Evolutionary conservation across 2,888 invertebrate species (phyloP).

Genomic region (Bimastos eiseni): DNA sequence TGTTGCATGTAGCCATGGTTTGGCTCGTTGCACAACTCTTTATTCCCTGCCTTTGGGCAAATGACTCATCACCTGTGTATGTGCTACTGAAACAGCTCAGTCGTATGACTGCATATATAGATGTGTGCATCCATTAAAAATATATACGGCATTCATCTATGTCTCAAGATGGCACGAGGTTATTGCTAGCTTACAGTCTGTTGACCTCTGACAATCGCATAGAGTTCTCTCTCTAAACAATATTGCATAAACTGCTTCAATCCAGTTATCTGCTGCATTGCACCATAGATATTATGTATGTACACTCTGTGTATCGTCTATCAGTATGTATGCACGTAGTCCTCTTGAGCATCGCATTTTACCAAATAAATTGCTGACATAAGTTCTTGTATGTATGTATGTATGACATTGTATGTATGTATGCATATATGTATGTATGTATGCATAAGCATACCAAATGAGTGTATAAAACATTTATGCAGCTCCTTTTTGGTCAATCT

Average conservation of each 20-base stretch:
- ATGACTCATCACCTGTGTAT: not conserved
- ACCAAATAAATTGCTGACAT: not conserved
- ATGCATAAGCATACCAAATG: too few species aligned
- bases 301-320: too few species aligned
- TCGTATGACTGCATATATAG: not conserved
- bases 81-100: not conserved
- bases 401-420: too few species aligned
- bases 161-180: not conserved
- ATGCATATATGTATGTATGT: not conserved
- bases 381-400: not conserved
- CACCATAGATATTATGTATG: too few species aligned
- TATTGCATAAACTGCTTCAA: too few species aligned
- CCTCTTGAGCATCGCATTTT: not conserved
- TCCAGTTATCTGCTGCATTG: too few species aligned
- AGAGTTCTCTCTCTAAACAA: not conserved
- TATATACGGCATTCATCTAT: not conserved
- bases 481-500: not conserved
- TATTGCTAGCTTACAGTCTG: not conserved
- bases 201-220: not conserved
- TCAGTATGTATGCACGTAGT: too few species aligned
- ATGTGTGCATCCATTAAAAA: not conserved
- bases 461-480: not conserved
- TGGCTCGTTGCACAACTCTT: not conserved
- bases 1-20: not conserved
- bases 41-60: not conserved